A percentile compares a stretch with the other conserved stretches of the same genome.
These are phyloP conservation scores for Drosophila melanogaster DNA, from an alignment of 1,140 invertebrate species.

Conservation along the genomic window DNA sequence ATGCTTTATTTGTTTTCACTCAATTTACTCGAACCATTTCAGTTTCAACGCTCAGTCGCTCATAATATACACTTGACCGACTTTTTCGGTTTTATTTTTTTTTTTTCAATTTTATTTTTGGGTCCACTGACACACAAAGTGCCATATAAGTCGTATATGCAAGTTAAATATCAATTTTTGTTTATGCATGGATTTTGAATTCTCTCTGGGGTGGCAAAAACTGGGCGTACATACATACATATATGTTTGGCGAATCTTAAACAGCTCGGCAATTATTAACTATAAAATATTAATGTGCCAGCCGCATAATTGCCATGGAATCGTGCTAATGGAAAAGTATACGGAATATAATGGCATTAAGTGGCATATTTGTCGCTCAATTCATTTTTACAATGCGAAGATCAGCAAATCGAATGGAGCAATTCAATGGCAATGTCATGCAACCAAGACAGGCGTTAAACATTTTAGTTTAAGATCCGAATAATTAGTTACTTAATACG, in stretches of 20 bases:
- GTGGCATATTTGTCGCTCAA: slow-evolving; percentile 19
- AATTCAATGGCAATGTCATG: not conserved
- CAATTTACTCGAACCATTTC: slow-evolving; percentile 69
- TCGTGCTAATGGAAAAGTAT: slow-evolving; percentile 25
- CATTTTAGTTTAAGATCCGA: too few relatives aligned
- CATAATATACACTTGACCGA: slow-evolving; percentile 66
- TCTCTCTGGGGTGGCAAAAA: slow-evolving; percentile 9
- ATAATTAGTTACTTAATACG: not conserved
- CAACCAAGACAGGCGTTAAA: not conserved
- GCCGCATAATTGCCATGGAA: slow-evolving; percentile 26
- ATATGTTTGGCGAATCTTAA: not conserved
- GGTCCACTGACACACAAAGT: slow-evolving; percentile 40
- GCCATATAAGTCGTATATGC: slow-evolving; percentile 42
- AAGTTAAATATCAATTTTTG: slow-evolving; percentile 53
- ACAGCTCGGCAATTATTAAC: slow-evolving; percentile 18
- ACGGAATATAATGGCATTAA: slow-evolving; percentile 17
- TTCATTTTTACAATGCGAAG: slow-evolving; percentile 19
- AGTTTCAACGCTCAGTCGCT: slow-evolving; percentile 58
- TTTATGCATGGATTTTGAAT: slow-evolving; percentile 61
- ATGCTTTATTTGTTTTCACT: slow-evolving; percentile 77
- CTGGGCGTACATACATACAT: not conserved
- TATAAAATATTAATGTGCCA: slow-evolving; percentile 36
- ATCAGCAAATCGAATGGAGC: slow-evolving; percentile 14
- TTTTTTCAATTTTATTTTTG: slow-evolving; percentile 41
- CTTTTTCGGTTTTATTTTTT: slow-evolving; percentile 45